Base-by-base conservation (phyloP, 2,888 invertebrate species). In the Electrophaes corylata region DNA sequence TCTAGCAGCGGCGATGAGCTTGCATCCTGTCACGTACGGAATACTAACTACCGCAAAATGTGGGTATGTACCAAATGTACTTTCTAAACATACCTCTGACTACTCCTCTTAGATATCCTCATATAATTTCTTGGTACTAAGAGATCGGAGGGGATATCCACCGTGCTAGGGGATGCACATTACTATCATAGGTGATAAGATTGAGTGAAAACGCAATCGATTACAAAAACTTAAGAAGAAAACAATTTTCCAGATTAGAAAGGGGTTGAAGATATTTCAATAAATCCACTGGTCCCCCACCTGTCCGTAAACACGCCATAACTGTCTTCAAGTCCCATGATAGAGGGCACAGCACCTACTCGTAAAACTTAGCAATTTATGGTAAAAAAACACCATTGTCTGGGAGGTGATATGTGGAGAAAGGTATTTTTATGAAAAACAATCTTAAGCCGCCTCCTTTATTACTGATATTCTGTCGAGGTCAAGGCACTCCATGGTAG, bases 301-400 rank as follows among this genome's bases (percentile, higher is more conserved):
- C 76, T 70, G 53, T 67, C 72, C 70, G 73, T 79, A 78, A 83
- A 78, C 78, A 76, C 71, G 68, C 70, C 73, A 73, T 76, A 78
- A 79, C 70, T 73, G 73, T 66, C 71, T 59, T 71, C 69, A 75
- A 73, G 73, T 76, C 74, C 71, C 67, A 71, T 74, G 77, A 76
- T 76, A 56, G 74, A 75, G 77, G 73, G 76, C 67, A 70, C 58
- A 50, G 61, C 75, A 65, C 64, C 69, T 60, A 50, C 73, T 71
- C 73, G 75, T 83, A 81, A 81, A 84, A 85, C 81, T 80, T 79
- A 74, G 71, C 72, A 79, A 85, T 85, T 85, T 84, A 86, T 79
- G 78, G 69, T 68, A 66, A 80, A 83, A 80, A 84, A 81, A 82
- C 79, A 79, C 70, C 73, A 73, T 72, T 59, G 66, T 57, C 69